Evolutionary conservation across 2,797 vertebrate species (phyloP).

Genomic region (Anabacerthia variegaticeps): DNA sequence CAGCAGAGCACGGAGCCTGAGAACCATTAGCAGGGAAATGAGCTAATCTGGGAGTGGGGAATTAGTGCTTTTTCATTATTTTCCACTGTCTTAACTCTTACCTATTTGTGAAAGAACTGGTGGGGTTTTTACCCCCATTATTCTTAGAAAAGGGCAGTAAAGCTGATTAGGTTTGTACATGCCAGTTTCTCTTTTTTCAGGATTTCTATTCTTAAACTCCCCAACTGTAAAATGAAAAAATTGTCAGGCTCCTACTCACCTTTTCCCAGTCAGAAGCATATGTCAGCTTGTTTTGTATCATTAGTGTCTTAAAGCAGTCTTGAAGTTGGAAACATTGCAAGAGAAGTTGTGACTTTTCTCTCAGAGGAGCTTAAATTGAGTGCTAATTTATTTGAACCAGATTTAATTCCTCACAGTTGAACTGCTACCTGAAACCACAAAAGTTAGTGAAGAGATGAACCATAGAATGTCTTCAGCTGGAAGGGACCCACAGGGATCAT

Average conservation of each 20-base stretch:
- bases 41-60: background rate
- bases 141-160: background rate
- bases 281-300: background rate
- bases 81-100: background rate
- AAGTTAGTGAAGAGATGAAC: background rate
- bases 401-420: background rate
- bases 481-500: background rate
- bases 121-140: background rate
- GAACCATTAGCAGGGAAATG: background rate
- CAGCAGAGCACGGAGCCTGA: background rate
- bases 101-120: background rate
- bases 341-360: background rate
- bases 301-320: background rate
- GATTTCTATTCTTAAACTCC: slow-evolving; percentile 19
- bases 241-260: background rate
- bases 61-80: background rate
- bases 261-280: background rate
- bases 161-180: background rate
- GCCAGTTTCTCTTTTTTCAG: background rate
- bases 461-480: background rate
- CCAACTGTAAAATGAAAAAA: background rate
- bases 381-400: background rate
- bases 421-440: background rate
- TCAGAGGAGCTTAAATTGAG: background rate
- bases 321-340: background rate